Evolutionary conservation across 2,888 invertebrate species (phyloP).

Genomic region (Ormia ochracea): DNA sequence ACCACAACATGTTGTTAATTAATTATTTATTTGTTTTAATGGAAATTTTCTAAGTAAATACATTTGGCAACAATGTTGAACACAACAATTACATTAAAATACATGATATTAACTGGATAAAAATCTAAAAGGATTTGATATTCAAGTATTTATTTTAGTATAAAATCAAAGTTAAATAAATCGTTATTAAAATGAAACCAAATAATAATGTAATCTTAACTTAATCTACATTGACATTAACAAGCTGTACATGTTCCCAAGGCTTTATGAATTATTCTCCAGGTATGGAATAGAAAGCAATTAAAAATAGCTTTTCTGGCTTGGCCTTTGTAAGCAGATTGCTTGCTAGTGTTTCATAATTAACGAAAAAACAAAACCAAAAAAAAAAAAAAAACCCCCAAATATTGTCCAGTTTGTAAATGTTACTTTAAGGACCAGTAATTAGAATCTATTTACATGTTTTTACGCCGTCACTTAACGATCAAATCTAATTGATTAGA

Average conservation of each 20-base stretch:
- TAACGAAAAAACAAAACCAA: conserved; percentile 22
- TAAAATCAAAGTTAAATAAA: conserved; percentile 4
- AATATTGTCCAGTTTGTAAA: conserved; percentile 11
- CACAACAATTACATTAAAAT: conserved; percentile 51
- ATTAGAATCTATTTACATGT: conserved; percentile 67
- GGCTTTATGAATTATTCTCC: not conserved
- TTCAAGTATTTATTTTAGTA: conserved; percentile 3
- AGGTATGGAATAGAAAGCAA: not conserved
- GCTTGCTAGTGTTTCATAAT: not conserved
- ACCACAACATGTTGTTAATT: conserved; percentile 1
- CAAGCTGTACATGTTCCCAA: conserved; percentile 59
- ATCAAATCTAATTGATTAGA: conserved; percentile 71
- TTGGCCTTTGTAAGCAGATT: not conserved
- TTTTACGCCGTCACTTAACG: conserved; percentile 67
- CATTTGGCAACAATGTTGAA: conserved; percentile 47
- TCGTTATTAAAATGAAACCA: conserved; percentile 32
- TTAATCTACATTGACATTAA: conserved; percentile 54
- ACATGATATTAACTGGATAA: conserved; percentile 41
- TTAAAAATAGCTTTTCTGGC: conserved; percentile 1
- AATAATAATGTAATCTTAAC: conserved; percentile 35
- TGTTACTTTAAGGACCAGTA: conserved; percentile 28
- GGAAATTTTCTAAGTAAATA: conserved; percentile 50
- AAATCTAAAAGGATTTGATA: conserved; percentile 12
- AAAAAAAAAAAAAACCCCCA: conserved; percentile 29
- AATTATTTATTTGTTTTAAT: conserved; percentile 40